phyloP scores from a whole-genome alignment of 2,888 invertebrate species.

The Proisotoma minuta region DNA sequence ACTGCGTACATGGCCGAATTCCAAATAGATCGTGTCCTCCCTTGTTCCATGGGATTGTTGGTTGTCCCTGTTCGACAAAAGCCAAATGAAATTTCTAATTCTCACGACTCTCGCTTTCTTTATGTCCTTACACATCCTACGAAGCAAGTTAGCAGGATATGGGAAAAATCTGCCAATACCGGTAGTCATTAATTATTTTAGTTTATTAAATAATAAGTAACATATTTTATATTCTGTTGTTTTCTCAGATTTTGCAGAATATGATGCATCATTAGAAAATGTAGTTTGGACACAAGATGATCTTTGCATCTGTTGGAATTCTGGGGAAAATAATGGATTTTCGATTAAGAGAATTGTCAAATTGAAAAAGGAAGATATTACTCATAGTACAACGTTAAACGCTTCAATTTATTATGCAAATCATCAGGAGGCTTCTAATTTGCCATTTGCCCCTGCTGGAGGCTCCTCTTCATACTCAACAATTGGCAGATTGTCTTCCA shows the following conservation, averaged over 20 bases:
- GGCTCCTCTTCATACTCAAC: constrained; percentile 33
- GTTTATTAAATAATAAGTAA: too few species aligned
- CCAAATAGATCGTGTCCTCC: constrained; percentile 39
- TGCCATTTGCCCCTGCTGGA: constrained; percentile 34
- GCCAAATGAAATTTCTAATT: constrained; percentile 5
- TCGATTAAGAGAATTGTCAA: constrained; percentile 33
- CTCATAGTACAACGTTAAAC: constrained; percentile 35
- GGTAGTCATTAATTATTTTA: constrained; percentile 19
- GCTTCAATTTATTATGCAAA: constrained; percentile 34
- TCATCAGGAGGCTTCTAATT: constrained; percentile 25
- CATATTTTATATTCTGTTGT: too few species aligned
- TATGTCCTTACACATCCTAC: constrained; percentile 45
- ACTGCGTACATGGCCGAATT: constrained; percentile 45
- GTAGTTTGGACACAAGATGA: constrained; percentile 42
- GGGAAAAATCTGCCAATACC: constrained; percentile 28
- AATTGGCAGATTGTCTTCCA: constrained; percentile 19
- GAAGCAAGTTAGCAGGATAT: constrained; percentile 45
- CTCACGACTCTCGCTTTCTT: constrained; percentile 28
- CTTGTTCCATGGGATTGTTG: constrained; percentile 37
- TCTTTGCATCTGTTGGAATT: constrained; percentile 43
- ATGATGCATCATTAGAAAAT: constrained; percentile 34
- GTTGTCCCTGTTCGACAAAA: constrained; percentile 34
- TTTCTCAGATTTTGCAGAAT: constrained; percentile 36
- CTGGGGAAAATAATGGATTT: constrained; percentile 38
- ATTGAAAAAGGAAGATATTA: constrained; percentile 35